Conservation (phyloP, 2,113 vertebrate species). For the Neolamprologus sp. region DNA sequence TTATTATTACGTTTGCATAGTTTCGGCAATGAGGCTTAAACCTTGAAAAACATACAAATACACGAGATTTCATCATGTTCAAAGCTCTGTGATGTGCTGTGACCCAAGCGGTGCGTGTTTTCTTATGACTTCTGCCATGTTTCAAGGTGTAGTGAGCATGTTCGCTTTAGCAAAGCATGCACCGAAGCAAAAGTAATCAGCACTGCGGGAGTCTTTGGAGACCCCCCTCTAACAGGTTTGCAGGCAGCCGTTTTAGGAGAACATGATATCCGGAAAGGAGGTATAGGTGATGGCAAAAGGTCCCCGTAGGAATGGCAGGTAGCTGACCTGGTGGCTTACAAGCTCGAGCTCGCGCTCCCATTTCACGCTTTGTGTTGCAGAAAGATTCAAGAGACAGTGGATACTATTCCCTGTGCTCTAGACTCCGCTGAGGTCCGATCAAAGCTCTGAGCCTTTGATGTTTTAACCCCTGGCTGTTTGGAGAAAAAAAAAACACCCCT, state of each 20-base stretch:
- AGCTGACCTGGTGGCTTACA: conserved; percentile 38
- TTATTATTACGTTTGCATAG: not conserved
- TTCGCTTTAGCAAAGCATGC: conserved; percentile 28
- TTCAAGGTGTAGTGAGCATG: conserved; percentile 52
- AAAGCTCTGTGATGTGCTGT: conserved; percentile 19
- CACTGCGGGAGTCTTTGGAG: conserved; percentile 43
- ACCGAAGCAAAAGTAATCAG: conserved; percentile 47
- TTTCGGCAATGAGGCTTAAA: not conserved
- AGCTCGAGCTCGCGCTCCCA: conserved; percentile 23
- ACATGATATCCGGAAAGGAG: not conserved
- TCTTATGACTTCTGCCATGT: conserved; percentile 36
- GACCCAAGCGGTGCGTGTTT: conserved; percentile 29
- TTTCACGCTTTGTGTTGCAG: conserved; percentile 71
- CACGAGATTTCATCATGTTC: not conserved
- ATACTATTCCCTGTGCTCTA: conserved; percentile 45
- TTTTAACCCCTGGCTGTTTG: conserved; percentile 71
- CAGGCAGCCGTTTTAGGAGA: conserved; percentile 26
- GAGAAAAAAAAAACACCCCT: conserved; percentile 29
- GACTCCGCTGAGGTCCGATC: conserved; percentile 61
- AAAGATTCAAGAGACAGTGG: conserved; percentile 55
- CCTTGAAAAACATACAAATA: not conserved
- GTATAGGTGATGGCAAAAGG: conserved; percentile 10
- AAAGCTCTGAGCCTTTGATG: conserved; percentile 68
- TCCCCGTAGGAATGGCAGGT: conserved; percentile 16
- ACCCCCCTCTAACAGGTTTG: conserved; percentile 30